Base-by-base conservation (phyloP, 2,797 vertebrate species). In the Mionectes olivaceus region DNA sequence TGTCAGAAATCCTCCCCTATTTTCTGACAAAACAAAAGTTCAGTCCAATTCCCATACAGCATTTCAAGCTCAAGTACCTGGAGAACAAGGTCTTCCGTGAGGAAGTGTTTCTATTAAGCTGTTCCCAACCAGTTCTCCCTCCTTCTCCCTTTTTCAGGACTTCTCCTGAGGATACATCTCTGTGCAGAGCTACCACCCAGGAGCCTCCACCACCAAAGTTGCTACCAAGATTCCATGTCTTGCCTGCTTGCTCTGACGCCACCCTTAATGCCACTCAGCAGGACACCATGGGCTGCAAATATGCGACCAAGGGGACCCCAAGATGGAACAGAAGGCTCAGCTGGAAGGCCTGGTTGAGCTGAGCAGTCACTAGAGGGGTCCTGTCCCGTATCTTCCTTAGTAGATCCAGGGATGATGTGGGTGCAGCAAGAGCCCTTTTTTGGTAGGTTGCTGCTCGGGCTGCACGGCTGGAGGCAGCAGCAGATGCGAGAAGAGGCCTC, bases 341-440 rank as follows among this genome's bases (percentile, higher is more conserved):
- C n/a, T 73, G 35, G 57, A 46, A 50, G 19, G 2, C 1, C 50
- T 23, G 9, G 30, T 3, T 75, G 77, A 76, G 64, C 50, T 49
- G 21, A 92, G 18, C 23, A 28, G 21, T 16, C 61, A 21, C 44
- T 28, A 67, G 63, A 83, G n/a, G 19, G 74, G 78, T 46, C 5
- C 10, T 30, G 21, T 46, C n/a, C 71, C 15, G 35, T 5, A 32
- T 30, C 43, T 17, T 41, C 59, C 23, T 41, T 5, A 7, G 30
- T 46, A 56, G 16, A 27, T 35, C 61, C 0, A 1, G 1, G 3
- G 11, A 21, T 0, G 0, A 19, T 1, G 21, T 4, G 10, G 39
- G 28, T 33, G 44, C 2, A 4, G 32, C 2, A 2, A 32, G 43
- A 77, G 9, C 32, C 22, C 19, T 25, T 65, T 16, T 13, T 4